Percentiles rank a stretch among this genome's conserved stretches.
Conservation (phyloP, 2,797 vertebrate species). For the Heliangelus exortis region DNA sequence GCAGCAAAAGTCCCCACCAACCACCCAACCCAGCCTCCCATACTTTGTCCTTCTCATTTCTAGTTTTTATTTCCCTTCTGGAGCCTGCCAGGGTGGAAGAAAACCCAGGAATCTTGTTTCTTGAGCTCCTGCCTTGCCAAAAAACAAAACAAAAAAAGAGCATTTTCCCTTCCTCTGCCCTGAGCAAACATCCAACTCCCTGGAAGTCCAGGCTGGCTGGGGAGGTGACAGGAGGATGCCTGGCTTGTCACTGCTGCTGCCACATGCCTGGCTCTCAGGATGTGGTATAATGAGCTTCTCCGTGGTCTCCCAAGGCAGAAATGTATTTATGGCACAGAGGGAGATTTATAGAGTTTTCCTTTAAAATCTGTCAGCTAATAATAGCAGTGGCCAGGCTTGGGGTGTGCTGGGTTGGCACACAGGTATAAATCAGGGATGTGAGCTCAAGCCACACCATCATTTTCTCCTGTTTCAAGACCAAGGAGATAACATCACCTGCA, state of each 20-base stretch:
- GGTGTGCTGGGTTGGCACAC: constrained; percentile 58
- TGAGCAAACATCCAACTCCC: not conserved
- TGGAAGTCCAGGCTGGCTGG: constrained; percentile 5
- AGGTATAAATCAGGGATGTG: constrained; percentile 72
- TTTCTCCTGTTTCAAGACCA: constrained; percentile 31
- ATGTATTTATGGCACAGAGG: constrained; percentile 78
- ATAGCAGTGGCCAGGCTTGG: constrained; percentile 67
- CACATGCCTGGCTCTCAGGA: constrained; percentile 78
- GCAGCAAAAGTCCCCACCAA: not conserved
- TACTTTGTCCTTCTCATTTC: not conserved
- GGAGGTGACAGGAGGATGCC: constrained; percentile 73
- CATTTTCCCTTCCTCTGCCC: not conserved
- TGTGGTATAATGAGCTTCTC: constrained; percentile 79
- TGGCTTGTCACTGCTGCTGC: constrained; percentile 75
- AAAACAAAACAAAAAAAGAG: not conserved
- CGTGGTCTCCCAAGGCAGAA: constrained; percentile 75
- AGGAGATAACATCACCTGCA: not conserved
- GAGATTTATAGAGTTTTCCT: constrained; percentile 80
- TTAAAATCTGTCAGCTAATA: constrained; percentile 79
- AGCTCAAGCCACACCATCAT: constrained; percentile 20
- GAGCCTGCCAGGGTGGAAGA: not conserved
- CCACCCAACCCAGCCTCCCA: not conserved
- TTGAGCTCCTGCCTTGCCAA: not conserved
- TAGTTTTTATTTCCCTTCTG: not conserved
- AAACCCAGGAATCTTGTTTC: not conserved